Evolutionary conservation across 2,888 invertebrate species (phyloP).

Genomic region (Diadegma fenestrale): DNA sequence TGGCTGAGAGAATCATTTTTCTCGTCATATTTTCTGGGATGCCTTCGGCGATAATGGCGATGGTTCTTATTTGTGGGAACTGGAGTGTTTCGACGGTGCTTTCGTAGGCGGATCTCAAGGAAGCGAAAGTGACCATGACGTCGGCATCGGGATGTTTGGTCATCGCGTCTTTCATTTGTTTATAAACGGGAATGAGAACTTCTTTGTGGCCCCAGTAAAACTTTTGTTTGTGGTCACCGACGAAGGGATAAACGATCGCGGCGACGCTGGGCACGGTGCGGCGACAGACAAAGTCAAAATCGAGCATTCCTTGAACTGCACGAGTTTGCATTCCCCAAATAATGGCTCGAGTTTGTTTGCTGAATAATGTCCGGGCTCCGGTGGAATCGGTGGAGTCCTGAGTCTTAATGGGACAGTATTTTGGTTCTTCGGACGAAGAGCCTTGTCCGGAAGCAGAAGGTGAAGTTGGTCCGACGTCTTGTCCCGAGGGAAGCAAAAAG

Average conservation of each 20-base stretch:
- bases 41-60: slow-evolving; percentile 99
- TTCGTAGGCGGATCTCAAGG: slow-evolving; percentile 98
- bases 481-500: slow-evolving; percentile 93
- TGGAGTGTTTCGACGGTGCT: slow-evolving; percentile 97
- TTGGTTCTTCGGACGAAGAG: slow-evolving; percentile 67
- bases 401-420: slow-evolving; percentile 48
- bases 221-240: slow-evolving; percentile 99
- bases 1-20: slow-evolving; percentile 94
- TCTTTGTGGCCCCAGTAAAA: slow-evolving; percentile 99
- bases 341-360: slow-evolving; percentile 94
- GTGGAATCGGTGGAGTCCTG: slow-evolving; percentile 78
- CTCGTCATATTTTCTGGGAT: slow-evolving; percentile 99
- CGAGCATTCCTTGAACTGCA: slow-evolving; percentile 98
- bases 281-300: slow-evolving; percentile 97
- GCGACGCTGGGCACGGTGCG: slow-evolving; percentile 96
- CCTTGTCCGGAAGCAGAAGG: slow-evolving; percentile 66
- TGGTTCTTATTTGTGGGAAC: slow-evolving; percentile 96
- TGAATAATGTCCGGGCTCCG: slow-evolving; percentile 88
- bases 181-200: slow-evolving; percentile 92
- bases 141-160: slow-evolving; percentile 97
- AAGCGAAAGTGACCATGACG: slow-evolving; percentile 98
- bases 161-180: slow-evolving; percentile 98
- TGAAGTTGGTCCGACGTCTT: slow-evolving; percentile 84
- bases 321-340: slow-evolving; percentile 99
- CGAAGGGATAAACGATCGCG: slow-evolving; percentile 99